Conservation (phyloP, 2,797 vertebrate genomes). For the Xiphorhynchus erythropygius region DNA sequence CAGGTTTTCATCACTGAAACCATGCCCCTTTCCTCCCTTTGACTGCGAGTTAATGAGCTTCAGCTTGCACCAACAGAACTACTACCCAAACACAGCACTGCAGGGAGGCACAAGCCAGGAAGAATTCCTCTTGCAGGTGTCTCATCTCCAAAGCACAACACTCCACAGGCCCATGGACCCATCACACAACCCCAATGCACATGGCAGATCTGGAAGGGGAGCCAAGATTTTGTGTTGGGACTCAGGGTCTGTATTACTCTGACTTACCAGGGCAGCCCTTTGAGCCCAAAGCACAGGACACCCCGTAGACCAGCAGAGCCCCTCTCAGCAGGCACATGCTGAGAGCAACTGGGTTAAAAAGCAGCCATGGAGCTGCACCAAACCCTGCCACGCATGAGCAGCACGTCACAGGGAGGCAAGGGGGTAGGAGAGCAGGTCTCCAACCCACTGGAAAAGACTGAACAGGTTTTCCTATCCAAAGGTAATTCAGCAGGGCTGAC, state of each 20-base stretch:
- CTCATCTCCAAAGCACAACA: background rate
- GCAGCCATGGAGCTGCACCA: background rate
- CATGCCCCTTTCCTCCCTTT: background rate
- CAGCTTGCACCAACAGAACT: background rate
- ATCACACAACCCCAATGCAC: fast-evolving
- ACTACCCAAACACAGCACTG: background rate
- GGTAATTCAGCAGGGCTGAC: background rate
- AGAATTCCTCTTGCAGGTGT: background rate
- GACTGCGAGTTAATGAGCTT: background rate
- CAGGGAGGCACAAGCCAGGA: background rate
- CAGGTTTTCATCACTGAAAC: background rate
- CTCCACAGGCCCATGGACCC: background rate
- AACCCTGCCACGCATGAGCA: fast-evolving
- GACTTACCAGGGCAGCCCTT: background rate
- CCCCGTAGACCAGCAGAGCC: fast-evolving
- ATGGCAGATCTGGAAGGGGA: fast-evolving
- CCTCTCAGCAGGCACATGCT: background rate
- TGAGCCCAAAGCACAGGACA: background rate
- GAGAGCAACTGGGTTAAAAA: background rate
- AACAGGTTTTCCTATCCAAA: background rate
- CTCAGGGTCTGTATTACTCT: background rate
- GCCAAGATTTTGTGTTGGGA: fast-evolving
- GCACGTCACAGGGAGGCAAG: background rate
- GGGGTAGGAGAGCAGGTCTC: background rate
- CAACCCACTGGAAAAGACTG: background rate